Evolutionary conservation across 2,888 invertebrate genomes (phyloP).

Genomic region (Acrobasis suavella): DNA sequence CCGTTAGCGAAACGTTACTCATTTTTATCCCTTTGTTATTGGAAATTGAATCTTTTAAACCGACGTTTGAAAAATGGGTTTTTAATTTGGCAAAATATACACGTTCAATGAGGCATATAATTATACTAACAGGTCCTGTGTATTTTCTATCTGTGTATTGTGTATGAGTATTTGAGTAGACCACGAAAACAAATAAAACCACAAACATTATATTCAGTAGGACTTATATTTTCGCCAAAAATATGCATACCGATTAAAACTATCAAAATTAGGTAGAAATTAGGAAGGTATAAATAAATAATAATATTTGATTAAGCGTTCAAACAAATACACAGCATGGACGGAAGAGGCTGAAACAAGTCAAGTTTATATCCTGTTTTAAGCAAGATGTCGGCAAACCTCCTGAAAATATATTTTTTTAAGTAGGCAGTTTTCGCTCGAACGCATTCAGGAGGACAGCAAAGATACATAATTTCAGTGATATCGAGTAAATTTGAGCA

Average conservation of each 20-base stretch:
- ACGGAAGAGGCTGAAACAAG: not conserved
- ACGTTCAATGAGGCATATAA: too few species aligned
- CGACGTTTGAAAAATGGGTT: not conserved
- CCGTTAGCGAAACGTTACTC: constrained; percentile 7
- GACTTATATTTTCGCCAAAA: too few species aligned
- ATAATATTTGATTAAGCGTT: too few species aligned
- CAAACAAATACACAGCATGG: too few species aligned
- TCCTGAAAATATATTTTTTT: constrained; percentile 46
- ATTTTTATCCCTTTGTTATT: constrained; percentile 15
- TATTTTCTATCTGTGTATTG: too few species aligned
- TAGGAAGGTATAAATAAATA: too few species aligned
- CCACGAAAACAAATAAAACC: too few species aligned
- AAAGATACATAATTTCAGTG: constrained; percentile 47
- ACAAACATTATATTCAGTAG: too few species aligned
- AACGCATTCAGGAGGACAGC: constrained; percentile 53
- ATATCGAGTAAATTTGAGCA: constrained; percentile 38
- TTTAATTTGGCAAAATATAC: not conserved
- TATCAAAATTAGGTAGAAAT: too few species aligned
- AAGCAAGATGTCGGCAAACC: not conserved
- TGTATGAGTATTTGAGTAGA: too few species aligned
- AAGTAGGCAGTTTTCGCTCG: constrained; percentile 54
- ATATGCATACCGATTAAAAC: too few species aligned
- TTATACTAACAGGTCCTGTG: too few species aligned
- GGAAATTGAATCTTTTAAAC: constrained; percentile 6
- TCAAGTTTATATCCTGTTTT: constrained; percentile 6